Conservation (phyloP, 2,888 invertebrate species). For the Habrosyne pyritoides region DNA sequence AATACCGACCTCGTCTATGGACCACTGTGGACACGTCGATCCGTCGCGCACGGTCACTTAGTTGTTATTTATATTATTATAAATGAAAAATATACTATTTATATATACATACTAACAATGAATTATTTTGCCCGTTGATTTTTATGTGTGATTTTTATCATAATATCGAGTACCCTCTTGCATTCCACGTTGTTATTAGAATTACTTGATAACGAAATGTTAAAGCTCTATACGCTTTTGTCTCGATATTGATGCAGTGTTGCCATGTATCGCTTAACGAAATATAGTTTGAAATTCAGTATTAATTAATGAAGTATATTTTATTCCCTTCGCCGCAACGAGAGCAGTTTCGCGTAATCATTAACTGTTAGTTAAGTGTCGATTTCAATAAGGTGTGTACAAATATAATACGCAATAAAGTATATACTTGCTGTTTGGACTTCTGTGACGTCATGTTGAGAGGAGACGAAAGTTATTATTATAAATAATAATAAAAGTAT, state of each 20-base stretch:
- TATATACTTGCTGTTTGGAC: conserved; percentile 66
- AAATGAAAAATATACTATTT: conserved; percentile 58
- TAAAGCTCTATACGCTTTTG: conserved; percentile 39
- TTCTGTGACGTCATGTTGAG: conserved; percentile 66
- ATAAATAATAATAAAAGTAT: conserved; percentile 64
- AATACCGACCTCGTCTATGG: conserved; percentile 23
- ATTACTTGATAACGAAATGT: conserved; percentile 36
- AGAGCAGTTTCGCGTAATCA: conserved; percentile 27
- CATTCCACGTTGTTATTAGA: conserved; percentile 76
- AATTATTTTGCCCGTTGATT: conserved; percentile 55
- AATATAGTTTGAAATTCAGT: conserved; percentile 14
- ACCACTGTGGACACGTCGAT: too few species aligned
- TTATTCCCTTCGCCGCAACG: neutral
- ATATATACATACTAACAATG: conserved; percentile 53
- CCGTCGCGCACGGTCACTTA: conserved; percentile 35
- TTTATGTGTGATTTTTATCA: conserved; percentile 51
- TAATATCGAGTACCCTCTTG: conserved; percentile 63
- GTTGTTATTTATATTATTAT: conserved; percentile 58
- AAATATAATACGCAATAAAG: conserved; percentile 51
- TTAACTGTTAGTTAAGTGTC: conserved; percentile 28
- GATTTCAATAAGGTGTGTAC: conserved; percentile 45
- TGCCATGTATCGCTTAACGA: conserved; percentile 1
- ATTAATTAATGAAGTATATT: conserved; percentile 17
- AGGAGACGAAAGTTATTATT: conserved; percentile 67
- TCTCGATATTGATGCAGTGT: neutral